Evolutionary conservation across 2,797 vertebrate genomes (phyloP), one percentile per base, ranked within the genome.

Genomic region (Diplodus sargus): DNA sequence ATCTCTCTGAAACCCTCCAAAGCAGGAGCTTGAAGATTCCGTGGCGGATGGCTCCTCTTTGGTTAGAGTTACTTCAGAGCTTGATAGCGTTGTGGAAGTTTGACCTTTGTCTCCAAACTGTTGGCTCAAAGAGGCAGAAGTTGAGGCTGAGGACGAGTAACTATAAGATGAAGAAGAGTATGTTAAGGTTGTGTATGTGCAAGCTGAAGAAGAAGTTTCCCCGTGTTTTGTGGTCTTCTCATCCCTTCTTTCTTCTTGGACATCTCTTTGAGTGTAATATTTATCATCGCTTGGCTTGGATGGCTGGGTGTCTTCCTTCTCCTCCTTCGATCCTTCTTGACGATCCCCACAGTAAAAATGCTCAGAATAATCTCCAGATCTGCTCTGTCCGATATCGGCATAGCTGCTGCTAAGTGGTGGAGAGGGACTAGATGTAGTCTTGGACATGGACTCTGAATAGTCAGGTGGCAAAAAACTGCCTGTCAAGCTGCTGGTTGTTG

Each of bases 1-100:
- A 28, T 98, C 96, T 86, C 95, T 96, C 64, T 93, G 88, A 74
- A 94, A 88, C 58, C 93, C 93, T 76, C 89, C 92, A 90, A 93
- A 93, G 79, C 77, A 91, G 87, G 92, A 90, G 91, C 88, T 85
- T 42, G 95, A 77, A 75, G 90, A 87, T 54, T 91, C 91, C 71
- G 92, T 87, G 5, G 84, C 77, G 71, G 95, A 92, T 62, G 89
- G 85, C 66, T 96, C 94, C 43, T 95, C 94, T 87, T 95, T 94
- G 49, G 84, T 88, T 53, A 94, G 90, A 74, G 93, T 75, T 64
- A 78, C 82, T 10, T 89, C 89, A 58, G 88, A 81, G 90, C 77
- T 79, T 47, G 89, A 79, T 70, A 68, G 57, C 23, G 73, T 62
- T 20, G 91, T 82, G 4, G 90, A 87, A 18, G 90, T 86, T 76